Evolutionary conservation across 2,888 invertebrate species (phyloP).

Genomic region (Yponomeuta sedellus): DNA sequence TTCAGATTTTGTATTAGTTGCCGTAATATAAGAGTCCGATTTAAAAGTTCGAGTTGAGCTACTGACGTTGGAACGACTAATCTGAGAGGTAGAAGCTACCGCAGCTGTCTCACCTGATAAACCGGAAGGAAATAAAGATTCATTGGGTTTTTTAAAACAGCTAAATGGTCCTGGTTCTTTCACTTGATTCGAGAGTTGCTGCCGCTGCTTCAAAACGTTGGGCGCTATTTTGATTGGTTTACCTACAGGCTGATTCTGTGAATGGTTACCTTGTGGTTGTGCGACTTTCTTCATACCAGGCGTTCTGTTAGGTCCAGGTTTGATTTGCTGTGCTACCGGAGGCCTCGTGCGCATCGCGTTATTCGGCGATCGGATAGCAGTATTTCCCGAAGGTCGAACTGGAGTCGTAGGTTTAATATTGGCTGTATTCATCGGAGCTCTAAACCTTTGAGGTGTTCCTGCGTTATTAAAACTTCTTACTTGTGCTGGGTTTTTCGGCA

Average conservation of each 20-base stretch:
- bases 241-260: constrained; percentile 32
- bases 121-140: constrained; percentile 43
- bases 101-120: constrained; percentile 36
- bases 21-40: constrained; percentile 46
- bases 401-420: neutral
- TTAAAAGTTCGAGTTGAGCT: constrained; percentile 48
- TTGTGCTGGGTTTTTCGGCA: constrained; percentile 32
- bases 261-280: constrained; percentile 22
- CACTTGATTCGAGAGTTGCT: constrained; percentile 39
- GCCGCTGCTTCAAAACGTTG: constrained; percentile 35
- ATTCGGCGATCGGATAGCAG: constrained; percentile 32
- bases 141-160: constrained; percentile 64
- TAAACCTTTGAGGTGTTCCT: constrained; percentile 38
- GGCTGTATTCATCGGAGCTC: constrained; percentile 44
- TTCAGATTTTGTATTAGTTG: constrained; percentile 54
- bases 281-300: constrained; percentile 31
- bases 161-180: constrained; percentile 48
- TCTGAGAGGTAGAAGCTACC: constrained; percentile 43
- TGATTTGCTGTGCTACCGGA: constrained; percentile 28
- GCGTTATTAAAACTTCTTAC: constrained; percentile 22
- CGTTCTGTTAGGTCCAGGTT: constrained; percentile 39
- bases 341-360: constrained; percentile 31
- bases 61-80: constrained; percentile 44
- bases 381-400: neutral
- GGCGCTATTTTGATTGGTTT: constrained; percentile 52